A percentile compares a stretch with the other conserved stretches of the same genome.
These are phyloP conservation scores for Coryphaenoides rupestris DNA, from an alignment of 2,113 vertebrate species.

Conservation along the genomic window DNA sequence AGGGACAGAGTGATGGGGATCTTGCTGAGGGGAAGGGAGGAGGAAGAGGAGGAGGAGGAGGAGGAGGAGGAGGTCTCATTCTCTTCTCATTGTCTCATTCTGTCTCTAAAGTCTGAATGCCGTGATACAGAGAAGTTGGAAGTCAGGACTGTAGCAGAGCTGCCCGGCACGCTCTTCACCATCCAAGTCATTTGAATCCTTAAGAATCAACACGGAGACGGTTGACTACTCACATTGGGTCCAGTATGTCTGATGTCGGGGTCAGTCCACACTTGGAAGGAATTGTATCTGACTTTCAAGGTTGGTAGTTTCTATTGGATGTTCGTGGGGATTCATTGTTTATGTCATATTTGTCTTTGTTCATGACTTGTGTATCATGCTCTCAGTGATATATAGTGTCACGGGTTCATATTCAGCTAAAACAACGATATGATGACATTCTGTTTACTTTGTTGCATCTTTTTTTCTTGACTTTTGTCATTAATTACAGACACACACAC, in stretches of 20 bases:
- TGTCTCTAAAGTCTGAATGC: slow-evolving; percentile 41
- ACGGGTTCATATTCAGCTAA: no score
- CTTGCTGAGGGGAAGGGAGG: slow-evolving; percentile 49
- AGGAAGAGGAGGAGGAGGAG: slow-evolving; percentile 32
- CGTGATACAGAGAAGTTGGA: slow-evolving; percentile 33
- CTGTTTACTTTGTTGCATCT: no score
- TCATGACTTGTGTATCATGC: neutral
- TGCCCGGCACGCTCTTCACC: slow-evolving; percentile 23
- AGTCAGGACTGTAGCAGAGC: slow-evolving; percentile 29
- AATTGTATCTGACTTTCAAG: slow-evolving; percentile 95
- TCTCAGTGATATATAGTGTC: no score
- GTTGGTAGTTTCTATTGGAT: slow-evolving; percentile 68
- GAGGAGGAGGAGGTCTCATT: slow-evolving; percentile 54
- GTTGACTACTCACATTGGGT: no score
- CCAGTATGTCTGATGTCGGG: slow-evolving; percentile 85
- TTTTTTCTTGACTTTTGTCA: no score
- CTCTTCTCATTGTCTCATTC: slow-evolving; percentile 34
- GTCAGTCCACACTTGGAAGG: slow-evolving; percentile 91
- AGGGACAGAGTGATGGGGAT: slow-evolving; percentile 27
- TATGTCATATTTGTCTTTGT: neutral
- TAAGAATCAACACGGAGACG: no score
- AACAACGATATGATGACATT: no score
- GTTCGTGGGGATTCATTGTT: neutral
- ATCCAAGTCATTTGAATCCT: no score
- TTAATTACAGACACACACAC: no score